Conservation (phyloP, 2,113 vertebrate species). For the Corythoichthys haematopterus region DNA sequence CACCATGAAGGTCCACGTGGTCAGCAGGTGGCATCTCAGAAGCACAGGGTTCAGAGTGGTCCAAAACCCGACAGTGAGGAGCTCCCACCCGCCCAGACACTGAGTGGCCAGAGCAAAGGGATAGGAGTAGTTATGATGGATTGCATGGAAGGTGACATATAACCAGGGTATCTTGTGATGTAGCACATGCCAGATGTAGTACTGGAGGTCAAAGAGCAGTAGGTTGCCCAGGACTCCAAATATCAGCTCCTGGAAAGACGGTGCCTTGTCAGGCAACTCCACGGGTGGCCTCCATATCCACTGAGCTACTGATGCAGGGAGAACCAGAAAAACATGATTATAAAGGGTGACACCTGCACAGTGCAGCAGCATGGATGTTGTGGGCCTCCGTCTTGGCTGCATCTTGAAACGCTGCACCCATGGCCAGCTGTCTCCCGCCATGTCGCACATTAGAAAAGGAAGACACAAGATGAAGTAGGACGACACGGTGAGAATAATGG, state of each 20-base stretch:
- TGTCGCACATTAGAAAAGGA: constrained; percentile 14
- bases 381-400: no score
- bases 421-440: no score
- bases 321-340: constrained; percentile 69
- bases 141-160: constrained; percentile 47
- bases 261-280: constrained; percentile 63
- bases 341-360: constrained; percentile 31
- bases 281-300: constrained; percentile 71
- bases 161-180: constrained; percentile 70
- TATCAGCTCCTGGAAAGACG: constrained; percentile 57
- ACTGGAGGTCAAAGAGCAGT: constrained; percentile 74
- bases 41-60: no score
- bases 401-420: no score
- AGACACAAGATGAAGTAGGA: constrained; percentile 69
- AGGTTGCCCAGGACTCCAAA: constrained; percentile 60
- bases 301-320: constrained; percentile 68
- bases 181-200: constrained; percentile 73
- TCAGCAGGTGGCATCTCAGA: no score
- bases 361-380: no score
- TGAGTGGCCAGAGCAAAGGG: no score
- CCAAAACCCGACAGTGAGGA: no score
- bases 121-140: no score
- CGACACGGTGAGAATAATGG: constrained; percentile 47
- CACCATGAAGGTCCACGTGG: no score
- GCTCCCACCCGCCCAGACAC: no score